phyloP scores from a whole-genome alignment of 2,888 invertebrate species.

The Ypsolopha scabrella region DNA sequence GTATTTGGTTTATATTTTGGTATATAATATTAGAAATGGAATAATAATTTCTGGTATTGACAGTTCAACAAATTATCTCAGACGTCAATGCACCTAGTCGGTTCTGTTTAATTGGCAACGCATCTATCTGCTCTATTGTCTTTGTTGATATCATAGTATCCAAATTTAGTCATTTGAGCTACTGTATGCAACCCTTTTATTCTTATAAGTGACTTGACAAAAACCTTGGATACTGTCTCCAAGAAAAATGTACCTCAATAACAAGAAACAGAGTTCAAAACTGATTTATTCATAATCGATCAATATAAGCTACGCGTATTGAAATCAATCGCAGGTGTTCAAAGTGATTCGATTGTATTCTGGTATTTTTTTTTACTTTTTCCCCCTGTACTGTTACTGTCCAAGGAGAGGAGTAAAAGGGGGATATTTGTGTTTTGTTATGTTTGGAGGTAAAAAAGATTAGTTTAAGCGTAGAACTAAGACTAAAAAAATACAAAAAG shows the following conservation, averaged over 20 bases:
- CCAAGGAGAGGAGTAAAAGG: too few relatives aligned
- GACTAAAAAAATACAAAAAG: too few relatives aligned
- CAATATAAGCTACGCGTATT: conserved; percentile 42
- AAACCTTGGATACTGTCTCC: neutral
- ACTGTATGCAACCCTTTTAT: conserved; percentile 23
- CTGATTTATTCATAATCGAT: conserved; percentile 33
- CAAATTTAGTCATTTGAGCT: conserved; percentile 18
- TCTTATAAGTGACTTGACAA: neutral
- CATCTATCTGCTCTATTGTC: neutral
- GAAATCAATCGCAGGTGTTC: conserved; percentile 62
- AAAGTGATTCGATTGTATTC: neutral
- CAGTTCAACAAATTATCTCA: too few relatives aligned
- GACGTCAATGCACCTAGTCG: too few relatives aligned
- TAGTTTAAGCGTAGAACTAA: too few relatives aligned
- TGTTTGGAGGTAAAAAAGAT: too few relatives aligned
- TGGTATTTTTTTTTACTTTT: conserved; percentile 39
- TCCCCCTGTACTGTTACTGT: too few relatives aligned
- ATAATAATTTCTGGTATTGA: too few relatives aligned
- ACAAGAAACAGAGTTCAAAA: neutral
- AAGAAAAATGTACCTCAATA: neutral
- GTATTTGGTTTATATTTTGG: too few relatives aligned
- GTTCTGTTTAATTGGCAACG: neutral
- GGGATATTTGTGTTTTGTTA: too few relatives aligned
- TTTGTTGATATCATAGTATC: conserved; percentile 5
- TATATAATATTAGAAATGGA: too few relatives aligned